Evolutionary conservation across 1,140 invertebrate genomes (phyloP).

Genomic region (Caenorhabditis latens): DNA sequence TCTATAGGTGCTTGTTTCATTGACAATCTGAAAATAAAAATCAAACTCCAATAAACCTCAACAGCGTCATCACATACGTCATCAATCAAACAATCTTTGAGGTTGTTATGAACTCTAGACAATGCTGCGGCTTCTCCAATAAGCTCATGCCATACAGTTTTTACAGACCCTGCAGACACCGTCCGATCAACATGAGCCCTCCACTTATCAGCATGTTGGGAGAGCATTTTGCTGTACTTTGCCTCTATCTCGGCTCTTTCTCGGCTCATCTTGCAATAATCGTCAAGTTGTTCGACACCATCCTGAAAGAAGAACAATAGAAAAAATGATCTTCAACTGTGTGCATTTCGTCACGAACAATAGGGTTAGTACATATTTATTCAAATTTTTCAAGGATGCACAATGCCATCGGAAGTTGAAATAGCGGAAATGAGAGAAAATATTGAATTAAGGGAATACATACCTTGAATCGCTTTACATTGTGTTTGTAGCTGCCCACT

Average conservation of each 20-base stretch:
- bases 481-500: slow-evolving; percentile 73
- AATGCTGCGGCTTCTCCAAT: slow-evolving; percentile 70
- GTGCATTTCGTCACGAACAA: neutral
- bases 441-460: neutral
- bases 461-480: slow-evolving; percentile 71
- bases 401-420: neutral
- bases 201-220: slow-evolving; percentile 58
- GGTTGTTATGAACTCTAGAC: slow-evolving; percentile 70
- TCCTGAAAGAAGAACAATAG: slow-evolving; percentile 60
- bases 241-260: slow-evolving; percentile 73
- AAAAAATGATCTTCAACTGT: neutral
- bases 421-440: slow-evolving; percentile 7
- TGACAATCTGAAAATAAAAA: slow-evolving; percentile 69
- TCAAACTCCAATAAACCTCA: neutral
- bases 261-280: slow-evolving; percentile 71
- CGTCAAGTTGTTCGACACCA: slow-evolving; percentile 76
- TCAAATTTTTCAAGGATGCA: slow-evolving; percentile 46
- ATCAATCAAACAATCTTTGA: slow-evolving; percentile 66
- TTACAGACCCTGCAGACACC: slow-evolving; percentile 63
- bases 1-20: slow-evolving; percentile 71
- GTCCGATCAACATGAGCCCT: slow-evolving; percentile 58
- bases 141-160: slow-evolving; percentile 61
- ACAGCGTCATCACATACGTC: slow-evolving; percentile 28
- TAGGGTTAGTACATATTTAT: slow-evolving; percentile 1
- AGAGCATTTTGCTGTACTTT: slow-evolving; percentile 71